Evolutionary conservation across 2,113 vertebrate species (phyloP).

Genomic region (Corvus moneduloides): DNA sequence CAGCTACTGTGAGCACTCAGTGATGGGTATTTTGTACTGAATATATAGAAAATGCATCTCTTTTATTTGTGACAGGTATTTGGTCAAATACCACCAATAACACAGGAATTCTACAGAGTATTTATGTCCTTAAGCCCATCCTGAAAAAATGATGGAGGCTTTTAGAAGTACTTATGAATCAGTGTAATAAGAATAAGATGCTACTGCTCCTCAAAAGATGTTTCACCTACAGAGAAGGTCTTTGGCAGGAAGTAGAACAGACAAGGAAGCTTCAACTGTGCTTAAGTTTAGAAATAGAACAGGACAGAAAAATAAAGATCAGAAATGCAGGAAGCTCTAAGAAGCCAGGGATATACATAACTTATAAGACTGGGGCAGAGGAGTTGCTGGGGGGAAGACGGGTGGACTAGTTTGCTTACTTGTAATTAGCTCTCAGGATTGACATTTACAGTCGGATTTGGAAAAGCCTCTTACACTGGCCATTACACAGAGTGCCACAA

Average conservation of each 20-base stretch:
- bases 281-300: not conserved
- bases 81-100: not conserved
- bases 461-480: not conserved
- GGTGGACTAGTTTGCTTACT: not conserved
- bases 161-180: not conserved
- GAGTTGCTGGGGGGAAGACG: not conserved
- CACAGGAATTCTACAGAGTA: not conserved
- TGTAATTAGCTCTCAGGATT: not conserved
- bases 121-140: not conserved
- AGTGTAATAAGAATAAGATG: not conserved
- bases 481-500: not conserved
- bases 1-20: not conserved
- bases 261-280: not conserved
- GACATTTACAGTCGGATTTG: not conserved
- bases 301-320: not conserved
- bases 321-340: not conserved
- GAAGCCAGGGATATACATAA: not conserved
- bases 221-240: not conserved
- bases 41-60: not conserved
- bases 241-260: not conserved
- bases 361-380: not conserved
- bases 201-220: not conserved
- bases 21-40: not conserved
- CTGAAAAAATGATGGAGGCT: not conserved
- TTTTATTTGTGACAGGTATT: not conserved